These are phyloP conservation scores for Cyclophora punctaria DNA, from an alignment of 2,888 invertebrate genomes.

Conservation along the genomic window DNA sequence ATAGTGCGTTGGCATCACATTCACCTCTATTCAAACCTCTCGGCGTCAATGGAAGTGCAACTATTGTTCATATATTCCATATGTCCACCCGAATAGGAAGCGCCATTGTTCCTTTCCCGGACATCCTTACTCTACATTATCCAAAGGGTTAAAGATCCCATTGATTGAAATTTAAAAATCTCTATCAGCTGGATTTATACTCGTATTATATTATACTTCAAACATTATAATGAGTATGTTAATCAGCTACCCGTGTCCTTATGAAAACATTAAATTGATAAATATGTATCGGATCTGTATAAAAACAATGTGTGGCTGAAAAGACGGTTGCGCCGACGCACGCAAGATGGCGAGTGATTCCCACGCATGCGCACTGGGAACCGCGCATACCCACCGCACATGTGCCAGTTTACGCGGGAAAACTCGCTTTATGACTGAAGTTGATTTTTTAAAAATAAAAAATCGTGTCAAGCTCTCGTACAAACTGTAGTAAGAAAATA, in stretches of 20 bases:
- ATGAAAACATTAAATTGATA: slow-evolving; percentile 5
- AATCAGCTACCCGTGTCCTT: background rate
- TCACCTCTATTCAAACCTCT: slow-evolving; percentile 33
- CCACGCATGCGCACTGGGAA: slow-evolving; percentile 59
- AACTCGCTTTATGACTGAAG: slow-evolving; percentile 22
- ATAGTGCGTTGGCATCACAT: slow-evolving; percentile 52
- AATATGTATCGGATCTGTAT: background rate
- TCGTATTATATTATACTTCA: too few relatives aligned
- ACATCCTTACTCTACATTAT: slow-evolving; percentile 7
- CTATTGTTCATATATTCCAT: background rate
- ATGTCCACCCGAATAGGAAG: slow-evolving; percentile 7
- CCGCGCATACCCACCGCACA: slow-evolving; percentile 40
- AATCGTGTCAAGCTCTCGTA: slow-evolving; percentile 37
- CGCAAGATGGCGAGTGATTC: slow-evolving; percentile 52
- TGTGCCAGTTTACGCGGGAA: slow-evolving; percentile 59
- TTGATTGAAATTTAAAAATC: too few relatives aligned
- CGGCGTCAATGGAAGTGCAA: slow-evolving; percentile 54
- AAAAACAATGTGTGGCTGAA: slow-evolving; percentile 22
- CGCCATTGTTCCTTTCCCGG: slow-evolving; percentile 5
- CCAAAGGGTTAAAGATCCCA: too few relatives aligned
- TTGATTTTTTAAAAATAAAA: slow-evolving; percentile 33
- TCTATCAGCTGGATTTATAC: slow-evolving; percentile 7
- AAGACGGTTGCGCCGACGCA: slow-evolving; percentile 24
- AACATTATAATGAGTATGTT: slow-evolving; percentile 4
- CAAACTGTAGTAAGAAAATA: slow-evolving; percentile 6